Base-by-base conservation (phyloP, 1,140 invertebrate genomes). In the Bombus superbus region DNA sequence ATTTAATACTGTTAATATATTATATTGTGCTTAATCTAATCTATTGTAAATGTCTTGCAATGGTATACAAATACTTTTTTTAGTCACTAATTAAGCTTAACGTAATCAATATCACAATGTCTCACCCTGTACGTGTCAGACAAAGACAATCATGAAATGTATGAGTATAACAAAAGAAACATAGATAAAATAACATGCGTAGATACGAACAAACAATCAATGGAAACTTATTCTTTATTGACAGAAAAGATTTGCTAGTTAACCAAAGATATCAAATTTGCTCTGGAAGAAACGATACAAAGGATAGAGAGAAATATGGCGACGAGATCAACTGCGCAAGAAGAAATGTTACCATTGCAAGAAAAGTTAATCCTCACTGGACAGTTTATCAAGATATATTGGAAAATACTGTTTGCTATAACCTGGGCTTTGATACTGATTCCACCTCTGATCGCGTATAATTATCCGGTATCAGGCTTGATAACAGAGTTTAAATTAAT, bases 341-440 rank as follows among this genome's bases (percentile, higher is more conserved):
- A 32, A 44, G 44, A 72, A 15, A 9, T n/a, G 8, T 22, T 18
- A 10, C 2, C 57, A 25, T 8, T 0, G 9, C 44, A 38, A 38
- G 71, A 9, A 32, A 83, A 85, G 28, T 6, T 35, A 9, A 32
- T 28, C 1, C 73, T 81, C 25, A 82, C 71, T 0, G 1, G 44
- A n/a, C 9, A 35, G 0, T 92, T 90, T 57, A 0, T 89, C 0
- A 85, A 38, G 18, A 42, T 88, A 3, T 97, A 97, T 83, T 97
- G 96, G 96, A 96, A 96, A 85, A 95, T 96, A 22, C 72, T 96
- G 0, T 92, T 97, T 6, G 96, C 97, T 8, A 94, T 97, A 11
- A 5, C 96, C 0, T 96, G 96, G 86, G 96, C 96, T 3, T 35
- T 96, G 0, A 6, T 96, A n/a, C 93, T 96, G 38, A 85, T 96